These are phyloP conservation scores for Syngnathoides biaculeatus DNA, from an alignment of 2,113 vertebrate species.

Conservation along the genomic window DNA sequence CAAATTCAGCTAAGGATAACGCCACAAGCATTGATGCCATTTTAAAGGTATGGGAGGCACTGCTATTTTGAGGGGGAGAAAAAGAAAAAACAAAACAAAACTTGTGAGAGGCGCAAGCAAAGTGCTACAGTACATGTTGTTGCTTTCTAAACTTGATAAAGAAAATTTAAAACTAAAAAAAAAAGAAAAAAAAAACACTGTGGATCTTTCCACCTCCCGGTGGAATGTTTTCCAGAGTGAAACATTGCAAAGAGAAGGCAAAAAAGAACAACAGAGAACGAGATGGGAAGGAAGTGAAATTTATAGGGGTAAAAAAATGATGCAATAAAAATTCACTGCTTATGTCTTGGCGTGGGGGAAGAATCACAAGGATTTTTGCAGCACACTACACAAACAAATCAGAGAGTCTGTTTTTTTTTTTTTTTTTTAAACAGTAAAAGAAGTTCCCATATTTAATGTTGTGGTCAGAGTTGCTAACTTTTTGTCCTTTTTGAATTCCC, in stretches of 20 bases:
- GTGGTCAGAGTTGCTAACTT: slow-evolving; percentile 25
- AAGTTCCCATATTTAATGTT: slow-evolving; percentile 26
- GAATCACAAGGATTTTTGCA: slow-evolving; percentile 16
- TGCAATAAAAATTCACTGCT: slow-evolving; percentile 32
- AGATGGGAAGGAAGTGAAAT: slow-evolving; percentile 24
- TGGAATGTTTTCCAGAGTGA: slow-evolving; percentile 23
- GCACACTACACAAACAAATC: slow-evolving; percentile 19
- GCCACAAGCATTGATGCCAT: slow-evolving; percentile 21
- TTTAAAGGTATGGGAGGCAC: slow-evolving; percentile 33
- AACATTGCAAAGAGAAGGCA: neutral
- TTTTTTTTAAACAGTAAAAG: slow-evolving; percentile 27
- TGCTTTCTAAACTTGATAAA: slow-evolving; percentile 16
- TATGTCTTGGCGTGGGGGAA: slow-evolving; percentile 25
- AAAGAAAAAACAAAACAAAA: too few species aligned
- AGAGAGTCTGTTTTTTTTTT: slow-evolving; percentile 12
- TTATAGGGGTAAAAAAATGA: slow-evolving; percentile 11
- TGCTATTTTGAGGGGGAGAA: slow-evolving; percentile 18
- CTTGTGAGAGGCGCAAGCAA: slow-evolving; percentile 27
- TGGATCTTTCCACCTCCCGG: slow-evolving; percentile 24
- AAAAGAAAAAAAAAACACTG: too few species aligned
- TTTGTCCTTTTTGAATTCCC: slow-evolving; percentile 33
- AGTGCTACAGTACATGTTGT: slow-evolving; percentile 29
- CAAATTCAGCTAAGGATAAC: slow-evolving; percentile 35
- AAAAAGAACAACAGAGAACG: slow-evolving; percentile 21
- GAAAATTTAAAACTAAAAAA: slow-evolving; percentile 7